Evolutionary conservation across 2,888 invertebrate genomes (phyloP).

Genomic region (Plagodis dolabraria): DNA sequence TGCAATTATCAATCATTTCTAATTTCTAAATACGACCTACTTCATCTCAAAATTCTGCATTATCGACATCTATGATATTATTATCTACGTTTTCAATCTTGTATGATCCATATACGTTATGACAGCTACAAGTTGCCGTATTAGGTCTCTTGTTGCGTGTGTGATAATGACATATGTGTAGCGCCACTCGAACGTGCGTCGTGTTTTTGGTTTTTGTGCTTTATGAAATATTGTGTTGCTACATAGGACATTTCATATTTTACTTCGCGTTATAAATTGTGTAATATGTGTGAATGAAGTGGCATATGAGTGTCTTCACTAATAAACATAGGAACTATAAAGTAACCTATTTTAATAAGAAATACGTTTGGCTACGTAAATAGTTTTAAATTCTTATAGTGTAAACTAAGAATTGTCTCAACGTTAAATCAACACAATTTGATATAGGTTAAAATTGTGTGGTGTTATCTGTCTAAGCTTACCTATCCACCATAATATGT

Average conservation of each 20-base stretch:
- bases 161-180: conserved; percentile 16
- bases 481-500: no score
- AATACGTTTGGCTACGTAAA: no score
- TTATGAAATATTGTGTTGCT: conserved; percentile 14
- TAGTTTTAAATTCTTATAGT: no score
- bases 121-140: conserved; percentile 18
- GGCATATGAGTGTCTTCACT: not conserved
- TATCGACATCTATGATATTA: conserved; percentile 26
- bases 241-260: not conserved
- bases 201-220: conserved; percentile 21
- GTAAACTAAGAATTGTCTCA: no score
- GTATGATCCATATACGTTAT: conserved; percentile 24
- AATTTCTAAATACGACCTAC: conserved; percentile 18
- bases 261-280: conserved; percentile 6
- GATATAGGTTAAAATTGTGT: no score
- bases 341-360: not conserved
- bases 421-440: no score
- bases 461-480: no score
- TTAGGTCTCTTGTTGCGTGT: conserved; percentile 24
- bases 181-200: conserved; percentile 12
- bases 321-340: not conserved
- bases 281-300: not conserved
- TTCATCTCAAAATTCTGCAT: conserved; percentile 31
- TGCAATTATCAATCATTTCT: conserved; percentile 1
- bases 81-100: conserved; percentile 27